Percentiles rank a stretch among this genome's conserved stretches.
Conservation (phyloP, 2,113 vertebrate genomes). For the Aegotheles bennettii region DNA sequence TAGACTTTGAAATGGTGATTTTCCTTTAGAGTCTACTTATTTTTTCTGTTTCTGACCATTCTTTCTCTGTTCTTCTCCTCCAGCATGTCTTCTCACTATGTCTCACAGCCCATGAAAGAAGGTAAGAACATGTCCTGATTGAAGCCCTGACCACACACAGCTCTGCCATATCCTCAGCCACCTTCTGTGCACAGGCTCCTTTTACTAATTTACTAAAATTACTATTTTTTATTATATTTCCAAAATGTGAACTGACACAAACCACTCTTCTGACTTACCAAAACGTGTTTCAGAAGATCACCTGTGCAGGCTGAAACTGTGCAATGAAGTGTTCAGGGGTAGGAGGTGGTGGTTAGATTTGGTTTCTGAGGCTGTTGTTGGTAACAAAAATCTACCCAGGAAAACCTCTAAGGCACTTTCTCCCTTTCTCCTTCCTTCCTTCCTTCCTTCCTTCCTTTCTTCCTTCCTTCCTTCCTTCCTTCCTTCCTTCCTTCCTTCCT, state of each 20-base stretch:
- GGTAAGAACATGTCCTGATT: constrained; percentile 34
- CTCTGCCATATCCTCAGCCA: not conserved
- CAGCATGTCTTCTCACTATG: constrained; percentile 66
- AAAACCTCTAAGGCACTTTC: not conserved
- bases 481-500: too few relatives aligned
- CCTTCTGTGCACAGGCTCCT: not conserved
- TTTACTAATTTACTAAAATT: not conserved
- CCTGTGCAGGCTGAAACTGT: not conserved
- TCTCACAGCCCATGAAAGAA: constrained; percentile 21
- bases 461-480: too few relatives aligned
- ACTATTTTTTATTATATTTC: not conserved
- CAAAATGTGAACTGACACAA: not conserved
- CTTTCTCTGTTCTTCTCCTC: not conserved
- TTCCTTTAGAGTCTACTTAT: not conserved
- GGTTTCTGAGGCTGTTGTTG: not conserved
- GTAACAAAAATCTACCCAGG: not conserved
- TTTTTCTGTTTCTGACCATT: not conserved
- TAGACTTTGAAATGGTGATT: not conserved
- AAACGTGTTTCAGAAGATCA: not conserved
- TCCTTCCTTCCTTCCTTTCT: too few relatives aligned
- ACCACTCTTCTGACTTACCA: rapidly evolving
- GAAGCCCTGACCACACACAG: not conserved
- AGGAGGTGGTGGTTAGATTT: not conserved
- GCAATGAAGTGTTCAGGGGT: not conserved
- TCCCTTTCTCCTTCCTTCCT: too few relatives aligned